These are phyloP conservation scores for Archivesica marissinica DNA, from an alignment of 1,140 invertebrate genomes.

Conservation along the genomic window DNA sequence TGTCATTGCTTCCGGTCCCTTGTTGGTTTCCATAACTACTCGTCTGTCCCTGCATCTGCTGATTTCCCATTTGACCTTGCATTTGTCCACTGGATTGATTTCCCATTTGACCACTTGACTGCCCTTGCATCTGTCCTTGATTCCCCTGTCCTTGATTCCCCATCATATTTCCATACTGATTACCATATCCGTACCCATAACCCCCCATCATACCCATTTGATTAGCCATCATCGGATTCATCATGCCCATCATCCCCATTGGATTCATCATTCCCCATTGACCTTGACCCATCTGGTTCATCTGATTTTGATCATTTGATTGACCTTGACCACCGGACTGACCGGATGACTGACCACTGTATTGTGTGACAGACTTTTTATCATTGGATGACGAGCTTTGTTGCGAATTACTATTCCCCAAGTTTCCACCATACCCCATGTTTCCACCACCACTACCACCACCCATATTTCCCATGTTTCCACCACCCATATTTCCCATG, in stretches of 20 bases:
- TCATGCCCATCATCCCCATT: slow-evolving; percentile 49
- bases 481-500: too few relatives aligned
- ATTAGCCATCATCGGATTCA: slow-evolving; percentile 22
- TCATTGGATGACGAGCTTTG: neutral
- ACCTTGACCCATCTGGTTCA: slow-evolving; percentile 31
- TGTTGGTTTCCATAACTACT: neutral
- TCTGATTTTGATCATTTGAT: neutral
- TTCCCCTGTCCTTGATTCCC: neutral
- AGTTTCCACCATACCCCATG: slow-evolving; percentile 18
- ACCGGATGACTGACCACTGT: too few relatives aligned
- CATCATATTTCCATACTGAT: neutral
- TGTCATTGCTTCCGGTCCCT: too few relatives aligned
- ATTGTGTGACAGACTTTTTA: neutral
- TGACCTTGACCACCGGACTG: neutral
- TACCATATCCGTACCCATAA: slow-evolving; percentile 23
- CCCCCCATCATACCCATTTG: slow-evolving; percentile 16
- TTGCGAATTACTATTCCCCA: slow-evolving; percentile 14
- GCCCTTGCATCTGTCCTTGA: slow-evolving; percentile 53
- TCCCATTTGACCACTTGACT: too few relatives aligned
- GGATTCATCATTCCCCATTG: slow-evolving; percentile 35
- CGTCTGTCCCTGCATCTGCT: slow-evolving; percentile 44
- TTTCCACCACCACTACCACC: slow-evolving; percentile 43
- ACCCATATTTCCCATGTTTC: slow-evolving; percentile 34
- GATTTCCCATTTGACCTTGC: too few relatives aligned
- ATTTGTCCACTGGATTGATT: too few relatives aligned